Percentiles rank a stretch among this genome's conserved stretches.
Evolutionary conservation across 2,113 vertebrate genomes (phyloP).

Genomic region (Hirundichthys speculiger): DNA sequence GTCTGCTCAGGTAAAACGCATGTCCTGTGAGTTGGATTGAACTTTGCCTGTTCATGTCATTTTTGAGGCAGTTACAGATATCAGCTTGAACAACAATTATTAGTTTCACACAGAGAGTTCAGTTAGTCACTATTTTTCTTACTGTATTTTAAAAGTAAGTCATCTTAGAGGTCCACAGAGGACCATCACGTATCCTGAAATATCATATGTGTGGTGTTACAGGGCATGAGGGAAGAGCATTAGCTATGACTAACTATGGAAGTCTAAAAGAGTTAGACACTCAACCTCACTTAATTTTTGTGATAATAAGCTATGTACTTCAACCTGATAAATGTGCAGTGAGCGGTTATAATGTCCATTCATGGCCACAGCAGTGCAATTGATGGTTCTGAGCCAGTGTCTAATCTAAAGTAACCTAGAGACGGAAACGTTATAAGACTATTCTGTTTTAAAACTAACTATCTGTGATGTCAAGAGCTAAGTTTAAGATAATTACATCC

Average conservation of each 20-base stretch:
- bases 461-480: too few relatives aligned
- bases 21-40: not conserved
- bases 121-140: too few relatives aligned
- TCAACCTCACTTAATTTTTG: too few relatives aligned
- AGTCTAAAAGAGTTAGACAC: slow-evolving; percentile 1
- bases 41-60: not conserved
- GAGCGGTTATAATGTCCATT: not conserved
- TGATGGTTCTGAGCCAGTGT: not conserved
- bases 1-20: slow-evolving; percentile 88
- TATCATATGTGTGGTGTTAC: slow-evolving; percentile 14
- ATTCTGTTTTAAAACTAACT: too few relatives aligned
- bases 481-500: too few relatives aligned
- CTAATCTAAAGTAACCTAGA: not conserved
- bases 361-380: not conserved
- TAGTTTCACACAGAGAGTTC: too few relatives aligned
- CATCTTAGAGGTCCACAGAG: too few relatives aligned
- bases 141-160: too few relatives aligned
- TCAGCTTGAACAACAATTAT: not conserved
- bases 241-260: slow-evolving; percentile 1
- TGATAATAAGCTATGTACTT: slow-evolving; percentile 5
- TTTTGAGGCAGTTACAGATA: not conserved
- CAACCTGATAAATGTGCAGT: not conserved
- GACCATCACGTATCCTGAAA: not conserved
- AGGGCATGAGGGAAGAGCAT: not conserved
- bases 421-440: too few relatives aligned